Evolutionary conservation across 2,888 invertebrate genomes (phyloP), one percentile per base, ranked within the genome.

Genomic region (Villa cingulata): DNA sequence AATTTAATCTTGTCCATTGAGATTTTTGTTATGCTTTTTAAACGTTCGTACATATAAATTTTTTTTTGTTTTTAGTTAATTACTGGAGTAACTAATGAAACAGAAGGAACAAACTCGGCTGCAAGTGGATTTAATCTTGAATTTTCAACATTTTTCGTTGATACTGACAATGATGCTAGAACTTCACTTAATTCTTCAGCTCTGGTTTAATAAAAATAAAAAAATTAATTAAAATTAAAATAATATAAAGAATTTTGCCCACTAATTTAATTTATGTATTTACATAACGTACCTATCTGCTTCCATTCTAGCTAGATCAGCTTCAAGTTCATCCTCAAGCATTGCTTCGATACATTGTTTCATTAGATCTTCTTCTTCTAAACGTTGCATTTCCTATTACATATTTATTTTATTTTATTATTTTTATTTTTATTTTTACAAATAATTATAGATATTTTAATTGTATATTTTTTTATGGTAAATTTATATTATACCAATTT

Each of bases 281-380:
- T 38, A 19, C 15, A 23, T 12, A 27, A 29, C 38, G 17, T 39
- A 48, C 43, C 41, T 36, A 16, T 39, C n/a, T 16, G 43, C 63
- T 48, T 66, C 60, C 64, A 63, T 64, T 54, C 65, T 64, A 47
- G 61, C 59, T 23, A 66, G 58, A 54, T 73, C 66, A 54, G 74
- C 76, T 2, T 76, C 62, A 56, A 76, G 72, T 57, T 85, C 85
- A 57, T 86, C 85, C 52, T 83, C 83, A 48, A 85, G 61, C 82
- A 87, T 87, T 5, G 86, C 86, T 59, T 87, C 85, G 56, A 87
- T 78, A 62, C 88, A 89, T 62, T 89, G 85, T 62, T 88, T 84
- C 83, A 88, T 87, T 15, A 88, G 65, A 14, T 86, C 88, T 59
- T 89, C 88, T 59, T 89, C 89, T 61, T 89, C 88, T 18, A 89